Percentiles rank a stretch among this genome's conserved stretches.
phyloP scores from a whole-genome alignment of 2,113 vertebrate species.

The Bubo bubo region DNA sequence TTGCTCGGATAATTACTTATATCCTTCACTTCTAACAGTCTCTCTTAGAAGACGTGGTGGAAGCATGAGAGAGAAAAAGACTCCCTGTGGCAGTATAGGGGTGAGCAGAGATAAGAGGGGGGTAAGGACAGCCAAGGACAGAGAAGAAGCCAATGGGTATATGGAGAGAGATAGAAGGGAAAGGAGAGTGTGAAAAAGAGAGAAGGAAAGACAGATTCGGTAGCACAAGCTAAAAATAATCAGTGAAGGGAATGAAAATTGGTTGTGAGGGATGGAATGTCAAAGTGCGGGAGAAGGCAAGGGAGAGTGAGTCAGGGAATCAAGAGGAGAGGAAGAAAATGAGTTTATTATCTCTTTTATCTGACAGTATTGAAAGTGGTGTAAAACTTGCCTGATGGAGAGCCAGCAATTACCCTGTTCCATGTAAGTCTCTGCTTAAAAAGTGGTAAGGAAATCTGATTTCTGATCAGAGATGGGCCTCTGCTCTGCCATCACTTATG shows the following conservation, averaged over 20 bases:
- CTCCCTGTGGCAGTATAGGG: not conserved
- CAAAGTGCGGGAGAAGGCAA: constrained; percentile 17
- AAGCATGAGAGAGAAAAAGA: not conserved
- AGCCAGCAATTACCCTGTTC: not conserved
- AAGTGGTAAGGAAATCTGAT: not conserved
- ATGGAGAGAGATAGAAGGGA: not conserved
- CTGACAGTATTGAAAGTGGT: not conserved
- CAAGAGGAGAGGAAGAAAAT: not conserved
- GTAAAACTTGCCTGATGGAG: not conserved
- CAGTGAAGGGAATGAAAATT: constrained; percentile 14
- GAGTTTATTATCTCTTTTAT: constrained; percentile 15
- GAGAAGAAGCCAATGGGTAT: not conserved
- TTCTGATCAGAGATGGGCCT: not conserved
- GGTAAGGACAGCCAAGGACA: not conserved
- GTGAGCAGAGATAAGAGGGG: not conserved
- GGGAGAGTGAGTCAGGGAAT: constrained; percentile 11
- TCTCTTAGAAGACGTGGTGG: not conserved
- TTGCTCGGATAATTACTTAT: not conserved
- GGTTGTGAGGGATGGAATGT: constrained; percentile 20
- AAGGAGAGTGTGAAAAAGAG: not conserved
- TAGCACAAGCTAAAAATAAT: constrained; percentile 35
- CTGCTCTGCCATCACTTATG: not conserved
- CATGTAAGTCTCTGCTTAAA: not conserved
- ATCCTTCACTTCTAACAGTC: not conserved
- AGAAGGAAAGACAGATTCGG: not conserved